phyloP scores from a whole-genome alignment of 2,888 invertebrate species.

The Temnothorax ravouxi region DNA sequence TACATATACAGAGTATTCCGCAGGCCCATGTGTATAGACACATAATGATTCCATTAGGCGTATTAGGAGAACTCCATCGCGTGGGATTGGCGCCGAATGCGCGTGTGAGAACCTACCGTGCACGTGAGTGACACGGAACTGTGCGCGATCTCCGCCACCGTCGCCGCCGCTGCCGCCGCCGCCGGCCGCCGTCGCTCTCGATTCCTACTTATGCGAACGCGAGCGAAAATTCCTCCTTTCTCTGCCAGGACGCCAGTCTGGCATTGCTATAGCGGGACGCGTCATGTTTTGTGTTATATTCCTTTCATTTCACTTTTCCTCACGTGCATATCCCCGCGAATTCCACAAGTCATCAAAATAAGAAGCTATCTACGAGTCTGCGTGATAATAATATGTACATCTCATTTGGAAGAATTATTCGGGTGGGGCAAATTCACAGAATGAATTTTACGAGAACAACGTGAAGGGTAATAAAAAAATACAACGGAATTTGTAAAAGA shows the following conservation, averaged over 20 bases:
- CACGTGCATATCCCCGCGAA: conserved; percentile 2
- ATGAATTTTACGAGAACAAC: conserved; percentile 27
- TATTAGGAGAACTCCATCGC: background rate
- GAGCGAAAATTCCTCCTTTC: conserved; percentile 44
- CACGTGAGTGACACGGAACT: conserved; percentile 37
- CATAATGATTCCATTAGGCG: background rate
- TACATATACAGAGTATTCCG: background rate
- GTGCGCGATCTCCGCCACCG: conserved; percentile 17
- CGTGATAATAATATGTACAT: background rate
- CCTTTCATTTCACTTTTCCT: conserved; percentile 8
- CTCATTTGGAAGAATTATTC: background rate
- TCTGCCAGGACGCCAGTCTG: conserved; percentile 23
- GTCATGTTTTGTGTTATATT: conserved; percentile 25
- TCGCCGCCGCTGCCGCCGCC: background rate
- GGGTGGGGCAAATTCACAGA: background rate
- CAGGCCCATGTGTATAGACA: too few relatives aligned
- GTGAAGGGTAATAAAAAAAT: background rate
- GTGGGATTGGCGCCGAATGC: conserved; percentile 15
- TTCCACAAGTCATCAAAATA: conserved; percentile 17
- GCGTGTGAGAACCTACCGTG: conserved; percentile 12
- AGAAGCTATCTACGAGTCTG: background rate
- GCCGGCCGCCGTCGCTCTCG: conserved; percentile 36
- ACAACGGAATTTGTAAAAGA: background rate
- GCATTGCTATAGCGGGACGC: conserved; percentile 5
- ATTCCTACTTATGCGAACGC: conserved; percentile 19